A percentile compares a stretch with the other conserved stretches of the same genome.
Evolutionary conservation across 2,113 vertebrate genomes (phyloP).

Genomic region (Arizona elegans): DNA sequence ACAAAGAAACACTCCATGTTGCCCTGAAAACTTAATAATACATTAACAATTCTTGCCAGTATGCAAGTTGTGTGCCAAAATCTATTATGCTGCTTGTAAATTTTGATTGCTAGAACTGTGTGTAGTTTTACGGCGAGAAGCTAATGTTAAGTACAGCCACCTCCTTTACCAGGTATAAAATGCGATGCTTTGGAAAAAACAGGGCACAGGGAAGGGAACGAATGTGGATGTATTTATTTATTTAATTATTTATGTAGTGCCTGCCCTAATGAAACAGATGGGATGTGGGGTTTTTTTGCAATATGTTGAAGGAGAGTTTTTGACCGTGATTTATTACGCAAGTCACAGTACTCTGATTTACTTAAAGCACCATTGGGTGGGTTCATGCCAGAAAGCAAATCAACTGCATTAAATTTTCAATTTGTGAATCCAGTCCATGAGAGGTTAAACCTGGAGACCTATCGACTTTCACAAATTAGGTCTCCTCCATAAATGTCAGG

Average conservation of each 20-base stretch:
- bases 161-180: conserved; percentile 61
- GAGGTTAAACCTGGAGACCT: neutral
- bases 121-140: conserved; percentile 67
- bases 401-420: neutral
- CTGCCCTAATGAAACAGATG: neutral
- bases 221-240: neutral
- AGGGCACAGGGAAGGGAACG: neutral
- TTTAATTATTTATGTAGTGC: neutral
- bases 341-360: neutral
- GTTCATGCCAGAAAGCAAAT: neutral
- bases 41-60: conserved; percentile 50
- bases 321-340: neutral
- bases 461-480: neutral
- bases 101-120: conserved; percentile 69
- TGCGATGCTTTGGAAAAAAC: conserved; percentile 34
- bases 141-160: conserved; percentile 65
- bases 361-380: neutral
- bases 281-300: neutral
- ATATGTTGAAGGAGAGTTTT: neutral
- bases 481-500: neutral
- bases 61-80: conserved; percentile 70
- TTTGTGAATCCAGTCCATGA: neutral
- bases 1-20: conserved; percentile 17
- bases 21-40: conserved; percentile 58
- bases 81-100: conserved; percentile 68